Base-by-base conservation (phyloP, 2,797 vertebrate genomes). In the Alauda arvensis region DNA sequence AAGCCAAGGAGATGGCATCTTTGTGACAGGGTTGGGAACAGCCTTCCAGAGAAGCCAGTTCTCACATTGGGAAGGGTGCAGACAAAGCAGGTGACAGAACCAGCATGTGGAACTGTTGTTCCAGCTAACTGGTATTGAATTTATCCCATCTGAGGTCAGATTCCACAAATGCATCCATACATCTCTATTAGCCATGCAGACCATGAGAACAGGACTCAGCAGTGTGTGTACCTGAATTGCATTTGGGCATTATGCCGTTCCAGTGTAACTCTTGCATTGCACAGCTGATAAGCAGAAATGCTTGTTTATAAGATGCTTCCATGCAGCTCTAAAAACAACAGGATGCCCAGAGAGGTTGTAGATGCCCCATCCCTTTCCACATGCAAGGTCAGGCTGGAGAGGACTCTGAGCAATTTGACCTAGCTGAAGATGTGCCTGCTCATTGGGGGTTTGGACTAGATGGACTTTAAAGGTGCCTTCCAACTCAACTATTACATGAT, bases 51-150 rank as follows among this genome's bases (percentile, higher is more conserved):
- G 43, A 43, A 70, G 16, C 12, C 42, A 25, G 17, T 62, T 77
- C 37, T 80, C 42, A 37, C 0, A 0, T 1, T 62, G 45, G 14
- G 31, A 79, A 46, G 59, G 28, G 37, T 69, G 25, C 0, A 0
- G 42, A 60, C 7, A 42, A 63, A 67, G 45, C n/a, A 63, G 34
- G 18, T 83, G 51, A 43, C 14, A 66, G 55, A 89, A 75, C 3
- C 31, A 80, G 34, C 18, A n/a, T 28, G 31, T 49, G 39, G 19
- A 69, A 70, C 33, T 48, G 14, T 51, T 83, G 23, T 67, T 86
- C 25, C 65, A 77, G 21, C 17, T 71, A 59, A 31, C 9, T 31
- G 51, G 13, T 45, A 31, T 1, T 56, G 60, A 52, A 63, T 51
- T 83, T 60, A 72, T 51, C 45, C 63, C 39, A 46, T 23, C 34